Percentiles rank a stretch among this genome's conserved stretches.
Evolutionary conservation across 2,113 vertebrate genomes (phyloP).

Genomic region (Hippotragus niger): DNA sequence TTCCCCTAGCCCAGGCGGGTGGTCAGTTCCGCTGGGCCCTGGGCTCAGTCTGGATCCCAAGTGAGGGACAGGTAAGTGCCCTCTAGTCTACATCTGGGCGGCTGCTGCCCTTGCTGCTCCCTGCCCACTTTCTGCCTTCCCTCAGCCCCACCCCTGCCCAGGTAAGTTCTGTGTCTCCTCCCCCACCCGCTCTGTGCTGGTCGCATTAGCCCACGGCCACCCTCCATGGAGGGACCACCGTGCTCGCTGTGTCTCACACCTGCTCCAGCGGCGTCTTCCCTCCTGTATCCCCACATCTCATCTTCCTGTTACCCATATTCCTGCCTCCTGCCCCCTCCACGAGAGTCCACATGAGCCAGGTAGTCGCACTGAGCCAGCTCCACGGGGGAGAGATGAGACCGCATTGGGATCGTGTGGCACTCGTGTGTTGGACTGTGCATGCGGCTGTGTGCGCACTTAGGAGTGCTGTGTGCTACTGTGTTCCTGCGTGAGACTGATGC

Average conservation of each 20-base stretch:
- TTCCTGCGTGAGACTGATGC: not conserved
- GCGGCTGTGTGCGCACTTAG: rapidly evolving
- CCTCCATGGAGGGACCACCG: not conserved
- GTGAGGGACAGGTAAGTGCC: conserved; percentile 69
- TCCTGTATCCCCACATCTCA: not conserved
- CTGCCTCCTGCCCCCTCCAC: not conserved
- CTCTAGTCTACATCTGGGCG: conserved; percentile 9
- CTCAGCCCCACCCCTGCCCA: not conserved
- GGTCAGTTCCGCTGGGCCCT: conserved; percentile 21
- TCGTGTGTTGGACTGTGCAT: not conserved
- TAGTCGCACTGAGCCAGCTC: not conserved
- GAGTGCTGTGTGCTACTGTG: rapidly evolving
- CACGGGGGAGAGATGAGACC: not conserved
- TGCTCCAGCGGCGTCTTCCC: not conserved
- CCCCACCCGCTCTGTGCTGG: not conserved
- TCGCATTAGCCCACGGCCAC: not conserved
- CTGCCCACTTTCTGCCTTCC: not conserved
- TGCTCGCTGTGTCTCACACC: not conserved
- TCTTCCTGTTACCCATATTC: not conserved
- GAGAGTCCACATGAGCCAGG: not conserved
- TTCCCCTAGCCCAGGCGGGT: not conserved
- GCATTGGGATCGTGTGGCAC: not conserved
- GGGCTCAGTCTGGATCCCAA: conserved; percentile 61
- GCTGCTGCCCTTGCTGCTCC: not conserved
- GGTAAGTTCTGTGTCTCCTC: conserved; percentile 81